A percentile compares a stretch with the other conserved stretches of the same genome.
Conservation (phyloP, 1,140 invertebrate genomes). For the Solenopsis invicta region DNA sequence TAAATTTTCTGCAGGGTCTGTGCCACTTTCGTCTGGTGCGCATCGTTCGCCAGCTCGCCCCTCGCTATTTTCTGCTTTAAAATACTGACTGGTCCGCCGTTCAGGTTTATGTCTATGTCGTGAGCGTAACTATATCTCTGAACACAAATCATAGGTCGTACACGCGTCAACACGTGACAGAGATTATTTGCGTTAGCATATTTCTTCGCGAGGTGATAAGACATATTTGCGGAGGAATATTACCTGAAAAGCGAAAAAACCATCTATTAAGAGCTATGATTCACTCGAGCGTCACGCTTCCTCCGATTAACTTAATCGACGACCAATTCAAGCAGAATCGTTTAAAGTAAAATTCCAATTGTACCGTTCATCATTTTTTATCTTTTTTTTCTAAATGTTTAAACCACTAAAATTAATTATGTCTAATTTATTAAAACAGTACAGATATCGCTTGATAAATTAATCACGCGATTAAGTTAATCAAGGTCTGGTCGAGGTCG, state of each 20-base stretch:
- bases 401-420: not conserved
- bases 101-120: slow-evolving; percentile 26
- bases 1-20: slow-evolving; percentile 91
- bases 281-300: not conserved
- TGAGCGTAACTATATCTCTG: slow-evolving; percentile 66
- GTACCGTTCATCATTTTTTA: not conserved
- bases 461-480: not conserved
- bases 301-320: not conserved
- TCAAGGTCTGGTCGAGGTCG: not conserved
- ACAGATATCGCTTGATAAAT: not conserved
- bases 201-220: slow-evolving; percentile 72
- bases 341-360: not conserved
- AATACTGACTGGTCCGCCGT: slow-evolving; percentile 85
- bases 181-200: slow-evolving; percentile 70
- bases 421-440: not conserved
- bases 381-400: not conserved
- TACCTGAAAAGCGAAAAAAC: slow-evolving; percentile 46
- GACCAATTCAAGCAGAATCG: not conserved
- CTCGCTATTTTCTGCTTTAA: slow-evolving; percentile 88
- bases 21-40: slow-evolving; percentile 91
- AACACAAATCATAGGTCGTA: slow-evolving; percentile 60
- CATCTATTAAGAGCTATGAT: slow-evolving; percentile 29
- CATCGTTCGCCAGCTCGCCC: slow-evolving; percentile 90
- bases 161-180: slow-evolving; percentile 68
- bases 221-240: slow-evolving; percentile 71